phyloP scores from a whole-genome alignment of 2,888 invertebrate species.

The Hedya salicella region DNA sequence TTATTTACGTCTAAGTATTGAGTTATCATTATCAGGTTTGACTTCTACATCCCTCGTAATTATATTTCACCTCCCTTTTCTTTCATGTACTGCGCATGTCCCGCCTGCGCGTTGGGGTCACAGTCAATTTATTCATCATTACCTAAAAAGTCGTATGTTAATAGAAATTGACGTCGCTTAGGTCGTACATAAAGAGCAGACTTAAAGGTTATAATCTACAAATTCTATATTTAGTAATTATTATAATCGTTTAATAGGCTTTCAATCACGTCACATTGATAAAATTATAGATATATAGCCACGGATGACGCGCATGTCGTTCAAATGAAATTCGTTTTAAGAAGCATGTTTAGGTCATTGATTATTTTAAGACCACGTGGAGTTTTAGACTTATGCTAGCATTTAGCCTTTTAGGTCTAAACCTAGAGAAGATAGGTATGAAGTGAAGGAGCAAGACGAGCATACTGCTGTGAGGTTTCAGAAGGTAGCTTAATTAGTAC shows the following conservation, averaged over 20 bases:
- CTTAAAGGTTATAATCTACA: conserved; percentile 1
- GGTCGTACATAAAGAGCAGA: background rate
- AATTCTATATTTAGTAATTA: conserved; percentile 23
- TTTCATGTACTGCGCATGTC: conserved; percentile 14
- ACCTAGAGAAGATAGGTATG: background rate
- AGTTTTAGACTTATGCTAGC: too few relatives aligned
- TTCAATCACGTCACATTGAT: conserved; percentile 10
- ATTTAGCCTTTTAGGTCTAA: too few relatives aligned
- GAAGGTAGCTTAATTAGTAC: too few relatives aligned
- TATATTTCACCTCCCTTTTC: conserved; percentile 10
- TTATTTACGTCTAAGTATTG: too few relatives aligned
- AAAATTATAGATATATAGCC: background rate
- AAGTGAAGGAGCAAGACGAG: too few relatives aligned
- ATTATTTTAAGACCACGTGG: conserved; percentile 1
- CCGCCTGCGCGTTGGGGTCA: conserved; percentile 15
- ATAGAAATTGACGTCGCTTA: background rate
- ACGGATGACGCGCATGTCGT: background rate
- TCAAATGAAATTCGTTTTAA: conserved; percentile 8
- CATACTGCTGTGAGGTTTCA: too few relatives aligned
- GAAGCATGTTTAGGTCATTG: background rate
- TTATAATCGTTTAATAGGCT: conserved; percentile 16
- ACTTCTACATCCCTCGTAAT: conserved; percentile 9
- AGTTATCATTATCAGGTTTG: background rate
- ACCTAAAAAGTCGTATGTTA: background rate
- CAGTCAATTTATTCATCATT: background rate